phyloP scores from a whole-genome alignment of 2,797 vertebrate genomes.

The Eulemur rubriventer region DNA sequence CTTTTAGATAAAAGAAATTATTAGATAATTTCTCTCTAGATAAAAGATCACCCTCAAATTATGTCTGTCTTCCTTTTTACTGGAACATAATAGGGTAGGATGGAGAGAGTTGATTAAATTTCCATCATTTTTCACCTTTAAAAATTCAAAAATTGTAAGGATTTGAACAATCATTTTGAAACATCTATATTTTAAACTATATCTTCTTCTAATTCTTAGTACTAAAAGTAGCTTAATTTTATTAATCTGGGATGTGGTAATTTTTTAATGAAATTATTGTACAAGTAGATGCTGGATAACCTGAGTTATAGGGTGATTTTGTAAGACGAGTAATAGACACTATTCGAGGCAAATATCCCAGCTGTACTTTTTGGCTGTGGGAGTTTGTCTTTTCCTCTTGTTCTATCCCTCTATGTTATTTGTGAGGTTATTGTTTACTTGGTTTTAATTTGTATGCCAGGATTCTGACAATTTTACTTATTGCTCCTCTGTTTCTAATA shows the following conservation, averaged over 20 bases:
- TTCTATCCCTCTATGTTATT: neutral
- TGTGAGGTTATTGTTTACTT: constrained; percentile 8
- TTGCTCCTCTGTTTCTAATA: constrained; percentile 35
- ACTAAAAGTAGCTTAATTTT: neutral
- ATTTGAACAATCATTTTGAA: neutral
- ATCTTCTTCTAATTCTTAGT: neutral
- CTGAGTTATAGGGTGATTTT: neutral
- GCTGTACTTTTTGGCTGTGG: neutral
- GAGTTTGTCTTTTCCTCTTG: neutral
- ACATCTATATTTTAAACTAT: neutral
- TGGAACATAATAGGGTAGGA: neutral
- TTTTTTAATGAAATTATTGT: neutral
- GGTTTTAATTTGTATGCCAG: constrained; percentile 43
- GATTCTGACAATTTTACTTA: constrained; percentile 28
- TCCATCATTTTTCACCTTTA: neutral
- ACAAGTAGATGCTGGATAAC: neutral
- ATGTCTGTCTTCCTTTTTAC: neutral
- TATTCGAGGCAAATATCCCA: neutral
- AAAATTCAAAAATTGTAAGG: neutral
- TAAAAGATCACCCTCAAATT: neutral
- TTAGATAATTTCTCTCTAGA: neutral
- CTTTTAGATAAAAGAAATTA: neutral
- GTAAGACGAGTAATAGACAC: neutral
- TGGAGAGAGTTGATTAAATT: neutral
- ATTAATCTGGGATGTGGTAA: neutral